Percentiles rank a stretch among this genome's conserved stretches.
These are phyloP conservation scores for Bombus soroeensis DNA, from an alignment of 1,140 invertebrate genomes.

Conservation along the genomic window DNA sequence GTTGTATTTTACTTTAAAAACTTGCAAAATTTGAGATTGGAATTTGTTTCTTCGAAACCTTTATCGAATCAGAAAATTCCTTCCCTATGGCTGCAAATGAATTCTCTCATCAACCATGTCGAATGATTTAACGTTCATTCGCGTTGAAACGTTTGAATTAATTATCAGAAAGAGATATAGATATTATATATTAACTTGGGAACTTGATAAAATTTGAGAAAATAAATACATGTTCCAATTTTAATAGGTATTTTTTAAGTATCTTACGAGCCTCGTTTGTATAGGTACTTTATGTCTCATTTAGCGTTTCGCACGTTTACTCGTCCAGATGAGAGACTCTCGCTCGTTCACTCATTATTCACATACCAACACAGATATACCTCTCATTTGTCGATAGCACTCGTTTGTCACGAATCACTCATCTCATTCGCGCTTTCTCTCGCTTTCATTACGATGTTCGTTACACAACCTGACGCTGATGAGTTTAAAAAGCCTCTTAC, in stretches of 20 bases:
- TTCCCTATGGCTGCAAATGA: neutral
- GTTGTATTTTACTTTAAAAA: too few relatives aligned
- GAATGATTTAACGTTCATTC: neutral
- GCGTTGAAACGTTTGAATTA: neutral
- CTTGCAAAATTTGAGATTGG: too few relatives aligned
- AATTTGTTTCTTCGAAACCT: neutral
- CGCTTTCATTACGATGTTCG: neutral
- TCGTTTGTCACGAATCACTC: conserved; percentile 14
- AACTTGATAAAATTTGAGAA: too few relatives aligned
- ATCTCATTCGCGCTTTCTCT: neutral
- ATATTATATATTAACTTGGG: too few relatives aligned
- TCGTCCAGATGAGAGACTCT: neutral
- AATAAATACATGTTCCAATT: neutral
- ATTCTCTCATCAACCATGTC: neutral
- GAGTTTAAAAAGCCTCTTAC: neutral
- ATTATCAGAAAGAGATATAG: too few relatives aligned
- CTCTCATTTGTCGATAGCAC: conserved; percentile 11
- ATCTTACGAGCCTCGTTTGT: neutral
- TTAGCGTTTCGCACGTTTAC: neutral
- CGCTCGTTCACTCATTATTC: conserved; percentile 5
- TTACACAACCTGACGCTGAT: neutral
- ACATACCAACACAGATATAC: neutral
- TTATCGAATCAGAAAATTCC: neutral
- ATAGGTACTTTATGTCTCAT: neutral
- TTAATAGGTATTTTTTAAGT: neutral